These are phyloP conservation scores for Orthosia gothica DNA, from an alignment of 2,888 invertebrate species.

Conservation along the genomic window DNA sequence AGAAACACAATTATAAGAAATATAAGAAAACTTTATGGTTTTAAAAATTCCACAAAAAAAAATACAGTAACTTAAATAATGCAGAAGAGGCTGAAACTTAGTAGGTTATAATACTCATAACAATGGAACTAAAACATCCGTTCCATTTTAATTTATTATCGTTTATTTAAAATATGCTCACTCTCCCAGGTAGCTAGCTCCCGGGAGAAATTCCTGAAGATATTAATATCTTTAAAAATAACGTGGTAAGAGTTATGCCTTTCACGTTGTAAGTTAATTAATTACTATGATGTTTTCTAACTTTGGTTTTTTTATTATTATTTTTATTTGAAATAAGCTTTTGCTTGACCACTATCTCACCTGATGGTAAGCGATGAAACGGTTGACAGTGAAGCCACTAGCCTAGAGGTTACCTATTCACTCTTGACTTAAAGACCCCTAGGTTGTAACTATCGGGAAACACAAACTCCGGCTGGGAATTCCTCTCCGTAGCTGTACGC, in stretches of 20 bases:
- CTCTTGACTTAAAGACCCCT: too few species aligned
- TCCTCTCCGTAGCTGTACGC: too few species aligned
- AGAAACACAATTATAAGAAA: too few species aligned
- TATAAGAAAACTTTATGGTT: too few species aligned
- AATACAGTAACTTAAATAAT: background rate
- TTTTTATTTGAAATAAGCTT: too few species aligned
- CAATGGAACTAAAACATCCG: conserved; percentile 8
- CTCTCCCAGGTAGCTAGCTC: conserved; percentile 14
- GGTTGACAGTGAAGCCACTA: too few species aligned
- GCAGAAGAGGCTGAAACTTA: background rate
- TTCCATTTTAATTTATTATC: conserved; percentile 34
- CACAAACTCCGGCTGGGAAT: too few species aligned
- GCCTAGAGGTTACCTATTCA: too few species aligned
- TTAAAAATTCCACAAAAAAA: too few species aligned
- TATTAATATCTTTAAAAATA: conserved; percentile 50
- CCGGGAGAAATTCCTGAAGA: conserved; percentile 39
- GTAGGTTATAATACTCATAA: background rate
- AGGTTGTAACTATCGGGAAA: too few species aligned
- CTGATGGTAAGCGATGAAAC: too few species aligned
- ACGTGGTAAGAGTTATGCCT: conserved; percentile 35
- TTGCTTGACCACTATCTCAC: too few species aligned
- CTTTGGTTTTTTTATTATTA: background rate
- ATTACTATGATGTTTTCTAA: background rate
- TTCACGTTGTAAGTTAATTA: conserved; percentile 41
- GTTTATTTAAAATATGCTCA: conserved; percentile 63